Evolutionary conservation across 2,888 invertebrate genomes (phyloP), one percentile per base, ranked within the genome.

Genomic region (Malthinus seriepunctatus): DNA sequence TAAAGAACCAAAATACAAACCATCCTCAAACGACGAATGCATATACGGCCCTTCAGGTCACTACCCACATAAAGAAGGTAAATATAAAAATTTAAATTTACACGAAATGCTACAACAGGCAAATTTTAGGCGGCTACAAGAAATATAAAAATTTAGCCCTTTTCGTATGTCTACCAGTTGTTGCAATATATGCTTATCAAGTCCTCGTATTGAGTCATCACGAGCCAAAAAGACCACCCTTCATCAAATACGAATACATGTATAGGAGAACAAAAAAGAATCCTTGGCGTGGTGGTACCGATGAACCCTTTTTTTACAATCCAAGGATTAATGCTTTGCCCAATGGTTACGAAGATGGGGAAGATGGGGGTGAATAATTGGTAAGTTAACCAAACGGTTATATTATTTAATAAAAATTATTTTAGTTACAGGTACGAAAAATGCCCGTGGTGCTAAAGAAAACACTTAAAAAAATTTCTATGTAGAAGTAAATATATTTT

Each of bases 261-360:
- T 82, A 88, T 14, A 78, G 90, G 44, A 86, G 93, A 54, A 86
- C 82, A 64, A 94, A 92, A 88, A 85, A 88, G 65, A 95, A 93
- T 83, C 94, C 94, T 39, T 95, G 95, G 95, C 92, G 94, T 67
- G 94, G 95, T 71, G 95, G 95, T 64, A 87, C 88, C 76, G 37
- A 52, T 8, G 88, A 89, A 73, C 82, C 87, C 3, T 80, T 95
- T 58, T 93, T 95, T 84, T 94, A 95, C 82, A 94, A 94, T 79
- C 87, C 89, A 51, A 84, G 87, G 66, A 77, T 82, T 62, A 93
- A 93, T 68, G 80, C 93, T 39, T 81, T 93, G 56, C 91, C 93
- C 50, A 84, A 83, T 56, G 94, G 94, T 48, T 95, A 91, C 78
- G 93, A 93, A 82, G 82, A 84, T 3, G 34, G 14, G 1, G 54